Base-by-base conservation (phyloP, 2,888 invertebrate species). In the Gymnosoma rotundatum region DNA sequence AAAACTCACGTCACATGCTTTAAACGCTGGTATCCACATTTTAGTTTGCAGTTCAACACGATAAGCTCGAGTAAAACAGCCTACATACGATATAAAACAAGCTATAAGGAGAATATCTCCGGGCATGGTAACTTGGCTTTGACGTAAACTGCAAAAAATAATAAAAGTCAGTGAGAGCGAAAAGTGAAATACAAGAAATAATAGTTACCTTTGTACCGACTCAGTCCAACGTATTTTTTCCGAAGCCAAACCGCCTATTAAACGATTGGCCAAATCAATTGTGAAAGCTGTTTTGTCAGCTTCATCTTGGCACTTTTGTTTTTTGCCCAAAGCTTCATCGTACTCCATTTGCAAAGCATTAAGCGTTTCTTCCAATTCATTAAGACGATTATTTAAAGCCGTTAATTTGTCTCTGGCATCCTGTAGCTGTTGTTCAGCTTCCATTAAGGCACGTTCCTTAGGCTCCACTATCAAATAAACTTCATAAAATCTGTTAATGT, bases 71-170 rank as follows among this genome's bases (percentile, higher is more conserved):
- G 97, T 97, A 92, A 98, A 98, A 90, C 98, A 98, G 1, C 98
- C 98, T 42, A 98, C 96, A 91, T 98, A 98, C 0, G 98, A 98
- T 73, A 98, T 96, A 92, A 98, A 98, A 14, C 98, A 98, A 0
- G 98, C 96, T 45, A 97, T 95, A 36, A 98, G 92, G 0, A 98
- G 93, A 42, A 98, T 95, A 89, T 98, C 98, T 0, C 98, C 98
- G 0, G 98, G 97, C 75, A 98, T 92, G 83, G 97, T 97, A 32
- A 94, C 93, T 36, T 95, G 96, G 14, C 96, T 95, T 82, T 93
- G 93, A 87, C 95, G 95, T 76, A 96, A 94, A 82, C 95, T 95
- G 50, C 38, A 54, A 48, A 73, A 1, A 72, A 91, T 32, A 93
- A 93, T 0, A 92, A 42, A 25, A 48, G 20, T 60, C 21, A 20